Evolutionary conservation across 1,140 invertebrate genomes (phyloP).

Genomic region (Ephestia elutella): DNA sequence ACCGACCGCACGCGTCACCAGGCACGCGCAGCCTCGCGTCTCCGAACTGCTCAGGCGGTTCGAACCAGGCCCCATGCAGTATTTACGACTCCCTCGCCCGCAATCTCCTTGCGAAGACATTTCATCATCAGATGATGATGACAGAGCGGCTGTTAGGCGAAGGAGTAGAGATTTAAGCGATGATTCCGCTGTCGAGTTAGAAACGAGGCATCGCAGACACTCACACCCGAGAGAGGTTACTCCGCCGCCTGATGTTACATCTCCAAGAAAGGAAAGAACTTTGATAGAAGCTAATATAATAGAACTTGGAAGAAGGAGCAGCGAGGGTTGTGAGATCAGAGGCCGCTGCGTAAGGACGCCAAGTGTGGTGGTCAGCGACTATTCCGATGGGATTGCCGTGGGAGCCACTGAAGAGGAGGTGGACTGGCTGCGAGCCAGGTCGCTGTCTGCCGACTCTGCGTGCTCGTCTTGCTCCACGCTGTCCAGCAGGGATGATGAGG

Average conservation of each 20-base stretch:
- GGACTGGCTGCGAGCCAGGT: constrained; percentile 76
- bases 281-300: constrained; percentile 67
- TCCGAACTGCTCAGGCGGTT: constrained; percentile 57
- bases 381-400: constrained; percentile 82
- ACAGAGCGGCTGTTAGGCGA: constrained; percentile 57
- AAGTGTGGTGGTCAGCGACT: constrained; percentile 88
- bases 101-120: constrained; percentile 56
- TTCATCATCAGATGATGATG: constrained; percentile 64
- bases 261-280: constrained; percentile 56
- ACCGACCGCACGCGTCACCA: constrained; percentile 44
- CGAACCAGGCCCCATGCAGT: constrained; percentile 63
- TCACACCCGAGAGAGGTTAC: constrained; percentile 57
- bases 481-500: constrained; percentile 81
- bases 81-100: constrained; percentile 55
- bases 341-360: constrained; percentile 83
- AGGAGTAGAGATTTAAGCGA: constrained; percentile 60
- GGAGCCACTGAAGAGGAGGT: constrained; percentile 80
- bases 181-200: constrained; percentile 69
- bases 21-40: constrained; percentile 54
- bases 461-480: constrained; percentile 80
- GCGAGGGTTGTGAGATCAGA: constrained; percentile 59
- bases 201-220: constrained; percentile 46
- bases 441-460: constrained; percentile 76
- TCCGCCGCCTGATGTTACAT: constrained; percentile 51
- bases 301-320: constrained; percentile 56